Evolutionary conservation across 1,140 invertebrate species (phyloP), one percentile per base, ranked within the genome.

Genomic region (Hetaerina americana): DNA sequence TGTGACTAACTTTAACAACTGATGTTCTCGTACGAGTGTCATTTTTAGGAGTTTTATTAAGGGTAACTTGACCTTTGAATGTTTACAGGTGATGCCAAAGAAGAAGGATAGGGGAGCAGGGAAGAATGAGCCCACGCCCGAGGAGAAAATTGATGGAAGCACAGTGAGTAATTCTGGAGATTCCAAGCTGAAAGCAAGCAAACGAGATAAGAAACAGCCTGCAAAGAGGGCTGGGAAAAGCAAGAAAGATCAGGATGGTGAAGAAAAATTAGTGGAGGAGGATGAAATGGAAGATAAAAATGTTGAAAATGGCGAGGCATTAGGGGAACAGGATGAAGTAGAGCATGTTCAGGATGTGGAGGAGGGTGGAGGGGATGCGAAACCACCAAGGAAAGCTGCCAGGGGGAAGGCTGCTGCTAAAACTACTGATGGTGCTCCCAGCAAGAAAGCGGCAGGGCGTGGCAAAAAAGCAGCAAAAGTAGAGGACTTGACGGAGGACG

Each of bases 1-100:
- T n/a, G n/a, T n/a, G n/a, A n/a, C n/a, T n/a, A n/a, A n/a, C n/a
- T n/a, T n/a, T n/a, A n/a, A n/a, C n/a, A n/a, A n/a, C n/a, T n/a
- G n/a, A n/a, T n/a, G n/a, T n/a, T n/a, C n/a, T n/a, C n/a, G n/a
- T n/a, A n/a, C n/a, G n/a, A n/a, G n/a, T n/a, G n/a, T n/a, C n/a
- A n/a, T n/a, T n/a, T n/a, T n/a, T n/a, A n/a, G n/a, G n/a, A n/a
- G n/a, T n/a, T n/a, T n/a, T n/a, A n/a, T n/a, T n/a, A n/a, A n/a
- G n/a, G n/a, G n/a, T n/a, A n/a, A n/a, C n/a, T n/a, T n/a, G n/a
- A n/a, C n/a, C n/a, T n/a, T n/a, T n/a, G n/a, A n/a, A n/a, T n/a
- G n/a, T n/a, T n/a, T n/a, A n/a, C n/a, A 66, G 57, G 12, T 71
- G 27, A 71, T 28, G 12, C 66, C 31, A n/a, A 66, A 66, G 18